phyloP scores from a whole-genome alignment of 2,797 vertebrate genomes.

The Rhynchonycteris naso region DNA sequence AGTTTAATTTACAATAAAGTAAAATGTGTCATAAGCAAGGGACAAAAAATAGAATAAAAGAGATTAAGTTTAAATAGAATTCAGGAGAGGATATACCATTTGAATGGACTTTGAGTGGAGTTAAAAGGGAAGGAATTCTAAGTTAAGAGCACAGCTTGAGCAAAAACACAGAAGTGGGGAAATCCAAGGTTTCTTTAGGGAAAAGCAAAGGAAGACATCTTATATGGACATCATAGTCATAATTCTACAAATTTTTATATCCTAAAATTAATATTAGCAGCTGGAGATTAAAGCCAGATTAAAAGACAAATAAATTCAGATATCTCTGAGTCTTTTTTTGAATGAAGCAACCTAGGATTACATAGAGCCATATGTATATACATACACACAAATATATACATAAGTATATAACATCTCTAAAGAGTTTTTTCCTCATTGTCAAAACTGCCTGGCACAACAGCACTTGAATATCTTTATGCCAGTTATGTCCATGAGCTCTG shows the following conservation, averaged over 20 bases:
- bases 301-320: background rate
- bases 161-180: background rate
- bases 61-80: background rate
- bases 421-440: conserved; percentile 5
- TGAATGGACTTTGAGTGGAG: background rate
- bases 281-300: background rate
- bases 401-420: background rate
- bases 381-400: background rate
- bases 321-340: background rate
- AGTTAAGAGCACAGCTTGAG: background rate
- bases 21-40: background rate
- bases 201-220: background rate
- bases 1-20: conserved; percentile 29
- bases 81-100: background rate
- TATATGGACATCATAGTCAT: background rate
- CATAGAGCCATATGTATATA: background rate
- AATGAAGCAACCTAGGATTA: background rate
- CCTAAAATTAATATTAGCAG: background rate
- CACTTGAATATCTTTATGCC: conserved; percentile 1
- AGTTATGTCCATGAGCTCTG: background rate
- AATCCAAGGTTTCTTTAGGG: background rate
- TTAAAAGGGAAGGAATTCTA: background rate
- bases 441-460: background rate
- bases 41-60: background rate
- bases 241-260: background rate